A percentile compares a stretch with the other conserved stretches of the same genome.
Conservation (phyloP, 2,113 vertebrate genomes). For the Platichthys stellatus region DNA sequence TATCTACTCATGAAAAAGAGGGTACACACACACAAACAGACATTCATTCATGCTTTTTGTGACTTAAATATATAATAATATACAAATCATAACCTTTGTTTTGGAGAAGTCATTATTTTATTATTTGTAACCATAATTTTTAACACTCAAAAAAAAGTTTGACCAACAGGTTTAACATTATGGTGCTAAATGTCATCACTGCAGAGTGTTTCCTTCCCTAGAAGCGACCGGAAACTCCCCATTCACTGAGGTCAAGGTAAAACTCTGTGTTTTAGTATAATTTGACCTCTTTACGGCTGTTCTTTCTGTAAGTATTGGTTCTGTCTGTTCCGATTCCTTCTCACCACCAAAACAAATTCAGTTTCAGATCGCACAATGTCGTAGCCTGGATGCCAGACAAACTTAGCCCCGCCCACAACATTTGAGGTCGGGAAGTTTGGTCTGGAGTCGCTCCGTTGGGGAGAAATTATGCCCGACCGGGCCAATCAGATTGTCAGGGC, state of each 20-base stretch:
- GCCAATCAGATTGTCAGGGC: too few species aligned
- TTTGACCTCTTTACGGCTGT: not conserved
- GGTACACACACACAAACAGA: too few species aligned
- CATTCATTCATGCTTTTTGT: too few species aligned
- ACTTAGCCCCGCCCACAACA: too few species aligned
- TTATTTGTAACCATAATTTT: not conserved
- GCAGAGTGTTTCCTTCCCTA: not conserved
- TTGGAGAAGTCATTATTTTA: not conserved
- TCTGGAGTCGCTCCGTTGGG: too few species aligned
- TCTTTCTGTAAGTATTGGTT: not conserved
- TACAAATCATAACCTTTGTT: not conserved
- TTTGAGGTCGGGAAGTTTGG: too few species aligned
- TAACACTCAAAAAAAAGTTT: not conserved
- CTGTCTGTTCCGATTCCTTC: not conserved
- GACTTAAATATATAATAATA: not conserved
- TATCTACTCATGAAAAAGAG: too few species aligned
- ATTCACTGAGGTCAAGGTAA: not conserved
- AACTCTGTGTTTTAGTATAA: not conserved
- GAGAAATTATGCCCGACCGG: too few species aligned
- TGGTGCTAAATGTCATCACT: not conserved
- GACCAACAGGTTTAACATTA: not conserved
- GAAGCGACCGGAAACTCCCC: too few species aligned
- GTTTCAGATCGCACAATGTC: not conserved
- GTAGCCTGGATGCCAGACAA: too few species aligned
- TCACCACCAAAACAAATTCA: slow-evolving; percentile 31